A percentile compares a stretch with the other conserved stretches of the same genome.
phyloP scores from a whole-genome alignment of 2,113 vertebrate species.

The Neodontobutis hainanensis region DNA sequence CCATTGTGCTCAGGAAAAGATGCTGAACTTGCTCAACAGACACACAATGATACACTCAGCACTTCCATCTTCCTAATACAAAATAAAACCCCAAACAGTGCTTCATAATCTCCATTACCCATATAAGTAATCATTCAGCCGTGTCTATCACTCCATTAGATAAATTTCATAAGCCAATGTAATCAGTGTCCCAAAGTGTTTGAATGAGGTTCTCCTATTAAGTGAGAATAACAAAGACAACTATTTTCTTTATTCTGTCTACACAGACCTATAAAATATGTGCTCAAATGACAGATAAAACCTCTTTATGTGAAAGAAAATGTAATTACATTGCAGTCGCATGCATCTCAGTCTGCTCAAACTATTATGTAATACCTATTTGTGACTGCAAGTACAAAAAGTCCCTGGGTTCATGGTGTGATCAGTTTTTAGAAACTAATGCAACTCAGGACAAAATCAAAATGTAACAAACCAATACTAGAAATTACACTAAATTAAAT shows the following conservation, averaged over 20 bases:
- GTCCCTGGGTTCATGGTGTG: neutral
- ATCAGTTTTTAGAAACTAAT: neutral
- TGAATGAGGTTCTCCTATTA: neutral
- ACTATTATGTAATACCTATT: slow-evolving; percentile 7
- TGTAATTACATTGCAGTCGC: neutral
- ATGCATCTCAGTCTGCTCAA: slow-evolving; percentile 2
- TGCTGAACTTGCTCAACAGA: neutral
- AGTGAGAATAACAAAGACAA: too few species aligned
- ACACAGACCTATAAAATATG: neutral
- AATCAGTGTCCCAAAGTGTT: slow-evolving; percentile 32
- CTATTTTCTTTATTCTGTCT: neutral
- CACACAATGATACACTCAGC: slow-evolving; percentile 13
- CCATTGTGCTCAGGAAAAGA: slow-evolving; percentile 59
- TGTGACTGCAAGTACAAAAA: slow-evolving; percentile 7
- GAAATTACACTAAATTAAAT: too few species aligned
- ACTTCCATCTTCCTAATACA: slow-evolving; percentile 27
- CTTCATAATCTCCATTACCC: slow-evolving; percentile 34
- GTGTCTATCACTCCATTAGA: slow-evolving; percentile 45
- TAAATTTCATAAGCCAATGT: slow-evolving; percentile 43
- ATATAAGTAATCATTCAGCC: slow-evolving; percentile 34
- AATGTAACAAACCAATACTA: too few species aligned
- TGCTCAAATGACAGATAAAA: neutral
- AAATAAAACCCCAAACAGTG: slow-evolving; percentile 30
- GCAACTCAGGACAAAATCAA: neutral
- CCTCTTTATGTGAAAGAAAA: neutral